Evolutionary conservation across 2,113 vertebrate species (phyloP), one percentile per base, ranked within the genome.

Genomic region (Fregata magnificens): DNA sequence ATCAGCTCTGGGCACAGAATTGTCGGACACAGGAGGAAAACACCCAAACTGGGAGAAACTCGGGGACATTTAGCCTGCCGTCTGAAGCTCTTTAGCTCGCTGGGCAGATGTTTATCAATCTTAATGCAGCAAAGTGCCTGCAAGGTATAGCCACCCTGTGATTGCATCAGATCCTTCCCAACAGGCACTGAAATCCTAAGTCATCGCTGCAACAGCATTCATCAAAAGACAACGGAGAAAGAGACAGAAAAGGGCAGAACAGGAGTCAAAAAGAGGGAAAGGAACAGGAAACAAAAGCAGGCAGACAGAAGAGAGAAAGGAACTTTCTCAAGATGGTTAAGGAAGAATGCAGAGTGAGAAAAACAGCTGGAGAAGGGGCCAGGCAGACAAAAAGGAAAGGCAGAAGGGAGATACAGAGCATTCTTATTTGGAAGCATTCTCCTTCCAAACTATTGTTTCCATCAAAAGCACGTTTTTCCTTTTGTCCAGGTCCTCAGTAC

Each of bases 171-270:
- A 69, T 24, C 72, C 44, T 90, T 83, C 77, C 88, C 88, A 79
- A 56, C 40, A 17, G n/a, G 58, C 86, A 73, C 86, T 17, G 73
- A 95, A 92, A 96, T 77, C 67, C 53, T 40, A 89, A 91, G 88
- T 90, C 88, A 93, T 78, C 88, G 6, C 72, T 83, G 74, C 96
- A 88, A 89, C 40, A 71, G 42, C 88, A 87, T 96, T 88, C 58
- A 91, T 90, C 80, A 86, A 77, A 70, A 79, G 62, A 91, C 89
- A 95, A 93, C 50, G 49, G 58, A 67, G 72, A 90, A 73, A 81
- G 42, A 74, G 93, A 77, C 65, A 95, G 77, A 73, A 84, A 92
- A 82, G 70, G 86, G 78, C 76, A 88, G 55, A 83, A 47, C 8
- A 13, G 36, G 25, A 89, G 45, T 70, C 34, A 56, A 52, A 89